Percentiles rank a stretch among this genome's conserved stretches.
Conservation (phyloP, 2,113 vertebrate species). For the Delphinus delphis region DNA sequence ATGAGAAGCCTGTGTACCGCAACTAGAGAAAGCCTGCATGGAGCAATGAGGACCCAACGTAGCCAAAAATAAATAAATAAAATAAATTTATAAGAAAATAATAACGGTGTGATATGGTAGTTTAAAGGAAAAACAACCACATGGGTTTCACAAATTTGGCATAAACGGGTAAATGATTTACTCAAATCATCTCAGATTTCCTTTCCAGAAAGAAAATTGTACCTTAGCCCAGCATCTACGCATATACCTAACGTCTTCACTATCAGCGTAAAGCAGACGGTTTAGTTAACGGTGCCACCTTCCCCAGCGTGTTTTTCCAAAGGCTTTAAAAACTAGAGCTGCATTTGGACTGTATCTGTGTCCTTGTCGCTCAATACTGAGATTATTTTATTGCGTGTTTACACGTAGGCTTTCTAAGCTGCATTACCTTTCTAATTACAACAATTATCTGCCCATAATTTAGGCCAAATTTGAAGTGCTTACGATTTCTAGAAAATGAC, state of each 20-base stretch:
- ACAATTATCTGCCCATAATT: conserved; percentile 16
- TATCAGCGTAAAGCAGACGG: background rate
- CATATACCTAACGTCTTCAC: too few relatives aligned
- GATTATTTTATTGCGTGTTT: background rate
- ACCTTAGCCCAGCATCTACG: background rate
- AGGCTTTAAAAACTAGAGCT: background rate
- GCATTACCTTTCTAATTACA: background rate
- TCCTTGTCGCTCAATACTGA: background rate
- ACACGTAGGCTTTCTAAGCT: background rate
- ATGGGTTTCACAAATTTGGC: background rate
- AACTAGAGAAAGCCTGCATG: too few relatives aligned
- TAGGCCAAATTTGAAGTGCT: conserved; percentile 10
- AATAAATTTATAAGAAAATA: too few relatives aligned
- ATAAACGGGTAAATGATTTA: background rate
- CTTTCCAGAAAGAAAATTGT: background rate
- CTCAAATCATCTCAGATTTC: background rate
- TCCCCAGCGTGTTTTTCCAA: background rate
- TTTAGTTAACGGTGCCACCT: background rate
- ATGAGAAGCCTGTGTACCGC: too few relatives aligned
- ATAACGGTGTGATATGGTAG: background rate
- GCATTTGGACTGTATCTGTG: background rate
- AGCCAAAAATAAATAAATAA: too few relatives aligned
- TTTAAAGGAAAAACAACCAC: background rate
- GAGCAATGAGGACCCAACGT: too few relatives aligned
- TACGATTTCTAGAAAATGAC: conserved; percentile 29